Evolutionary conservation across 1,140 invertebrate species (phyloP).

Genomic region (Eueides isabella): DNA sequence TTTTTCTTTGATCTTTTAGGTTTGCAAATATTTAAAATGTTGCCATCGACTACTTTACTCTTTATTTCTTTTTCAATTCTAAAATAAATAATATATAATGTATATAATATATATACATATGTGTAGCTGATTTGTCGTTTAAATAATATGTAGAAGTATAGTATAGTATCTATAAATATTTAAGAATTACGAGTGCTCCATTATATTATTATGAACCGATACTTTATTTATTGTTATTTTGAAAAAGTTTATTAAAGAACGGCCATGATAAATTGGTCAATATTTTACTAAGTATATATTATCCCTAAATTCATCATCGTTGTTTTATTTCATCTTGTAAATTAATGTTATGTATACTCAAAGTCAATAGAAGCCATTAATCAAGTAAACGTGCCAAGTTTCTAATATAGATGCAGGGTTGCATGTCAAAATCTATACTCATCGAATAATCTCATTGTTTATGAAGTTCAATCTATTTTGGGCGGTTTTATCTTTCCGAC

Average conservation of each 20-base stretch:
- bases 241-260: not conserved
- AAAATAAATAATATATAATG: no score
- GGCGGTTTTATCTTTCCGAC: slow-evolving; percentile 74
- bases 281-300: not conserved
- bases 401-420: slow-evolving; percentile 15
- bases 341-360: not conserved
- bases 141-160: no score
- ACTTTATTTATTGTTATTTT: no score
- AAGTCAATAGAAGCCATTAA: slow-evolving; percentile 26
- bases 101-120: no score
- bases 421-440: slow-evolving; percentile 18
- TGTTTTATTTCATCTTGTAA: slow-evolving; percentile 2
- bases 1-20: not conserved
- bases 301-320: not conserved
- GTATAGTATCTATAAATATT: no score
- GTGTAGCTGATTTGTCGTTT: no score
- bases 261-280: not conserved
- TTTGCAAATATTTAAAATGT: no score
- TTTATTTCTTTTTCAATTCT: no score
- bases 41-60: no score
- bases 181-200: no score
- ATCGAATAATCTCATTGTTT: slow-evolving; percentile 63
- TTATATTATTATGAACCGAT: no score
- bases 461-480: slow-evolving; percentile 71
- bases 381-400: slow-evolving; percentile 18